Evolutionary conservation across 37 sponge, comb jelly and placozoan genomes (phyloP), one percentile per base, ranked within the genome.

Genomic region (Geodia barretti): DNA sequence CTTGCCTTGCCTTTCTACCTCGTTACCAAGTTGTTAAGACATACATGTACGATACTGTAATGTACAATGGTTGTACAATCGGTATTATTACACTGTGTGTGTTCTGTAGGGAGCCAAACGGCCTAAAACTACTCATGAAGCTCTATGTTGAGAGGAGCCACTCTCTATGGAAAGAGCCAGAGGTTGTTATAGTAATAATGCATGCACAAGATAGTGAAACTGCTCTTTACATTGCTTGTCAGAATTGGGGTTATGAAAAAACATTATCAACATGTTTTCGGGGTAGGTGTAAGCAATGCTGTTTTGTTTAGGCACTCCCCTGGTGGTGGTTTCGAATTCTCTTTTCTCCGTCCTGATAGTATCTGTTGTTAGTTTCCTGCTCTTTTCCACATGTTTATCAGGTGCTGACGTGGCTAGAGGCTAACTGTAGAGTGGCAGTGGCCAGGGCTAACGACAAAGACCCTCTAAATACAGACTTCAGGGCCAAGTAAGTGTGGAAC

Each of bases 151-250:
- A 91, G 76, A 72, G 95, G 60, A 83, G 67, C 31, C 87, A 92
- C 70, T 85, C 86, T 7, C 60, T 92, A 23, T 95, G 95, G 95
- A 95, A 92, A 47, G 81, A 88, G 40, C 95, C 95, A 38, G 95
- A 95, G 83, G 92, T 93, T 31, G 7, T 74, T 75, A 58, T 1
- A 29, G n/a, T 30, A 9, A 25, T 21, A 19, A 77, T 68, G 80
- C 41, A 79, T n/a, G n/a, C n/a, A n/a, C n/a, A n/a, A n/a, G n/a
- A n/a, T n/a, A n/a, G n/a, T n/a, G n/a, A n/a, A n/a, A n/a, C n/a
- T n/a, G n/a, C n/a, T n/a, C n/a, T n/a, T n/a, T n/a, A n/a, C n/a
- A n/a, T n/a, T n/a, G n/a, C n/a, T n/a, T n/a, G n/a, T n/a, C n/a
- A n/a, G n/a, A n/a, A n/a, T n/a, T n/a, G n/a, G n/a, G n/a, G n/a